Base-by-base conservation (phyloP, 1,140 invertebrate genomes). In the Steinernema feltiae region DNA sequence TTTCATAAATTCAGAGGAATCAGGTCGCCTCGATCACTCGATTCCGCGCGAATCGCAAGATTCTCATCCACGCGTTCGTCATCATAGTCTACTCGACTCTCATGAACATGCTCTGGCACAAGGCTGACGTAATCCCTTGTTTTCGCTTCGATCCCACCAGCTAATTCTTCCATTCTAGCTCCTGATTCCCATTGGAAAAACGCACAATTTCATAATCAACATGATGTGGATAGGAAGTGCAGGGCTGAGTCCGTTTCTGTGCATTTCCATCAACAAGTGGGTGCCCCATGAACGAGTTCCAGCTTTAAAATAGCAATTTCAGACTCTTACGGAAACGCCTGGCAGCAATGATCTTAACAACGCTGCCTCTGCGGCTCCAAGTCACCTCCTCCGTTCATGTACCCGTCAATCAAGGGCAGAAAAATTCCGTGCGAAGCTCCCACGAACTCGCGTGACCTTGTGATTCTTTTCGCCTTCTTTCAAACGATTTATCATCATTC, bases 151-250 rank as follows among this genome's bases (percentile, higher is more conserved):
- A 27, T 7, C 35, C 7, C 35, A 7, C 35, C 7, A 27, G 12
- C 53, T n/a, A 63, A 63, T 12, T 46, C 41, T 46, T 46, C n/a
- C n/a, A 63, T 63, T 63, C 24, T 27, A 63, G 53, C 53, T 63
- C 12, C 7, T 63, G 12, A 15, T 63, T 12, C 3, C 15, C 24
- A 7, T 21, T 3, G 53, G 53, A 63, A 63, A 63, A 3, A 63
- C 24, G 12, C 53, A 63, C 2, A 63, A 63, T 21, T 63, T 63
- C 53, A 27, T 63, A 3, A 27, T 63, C 3, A 63, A 63, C 53
- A 15, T 63, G 53, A 63, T 21, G 15, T 63, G 53, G 53, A 27
- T 63, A 12, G 53, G 53, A 15, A 63, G 53, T 21, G 15, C 53
- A 7, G 53, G 53, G 24, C 24, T 63, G 24, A 63, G 53, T 27